Percentiles rank a stretch among this genome's conserved stretches.
These are phyloP conservation scores for Entomobrya multifasciata DNA, from an alignment of 2,888 invertebrate genomes.

Conservation along the genomic window DNA sequence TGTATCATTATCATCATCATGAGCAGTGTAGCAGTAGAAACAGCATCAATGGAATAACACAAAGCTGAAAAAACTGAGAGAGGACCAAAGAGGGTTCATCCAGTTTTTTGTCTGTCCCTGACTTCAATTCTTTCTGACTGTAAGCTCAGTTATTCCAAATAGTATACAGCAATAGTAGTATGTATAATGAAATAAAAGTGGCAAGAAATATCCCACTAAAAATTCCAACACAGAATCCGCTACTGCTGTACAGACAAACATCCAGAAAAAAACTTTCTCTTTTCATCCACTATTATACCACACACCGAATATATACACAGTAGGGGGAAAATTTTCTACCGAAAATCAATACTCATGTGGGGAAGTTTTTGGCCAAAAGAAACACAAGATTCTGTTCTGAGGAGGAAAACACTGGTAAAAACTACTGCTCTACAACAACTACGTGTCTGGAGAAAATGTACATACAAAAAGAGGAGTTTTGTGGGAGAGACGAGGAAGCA, in stretches of 20 bases:
- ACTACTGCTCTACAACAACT: conserved; percentile 30
- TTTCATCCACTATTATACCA: too few species aligned
- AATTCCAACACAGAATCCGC: conserved; percentile 64
- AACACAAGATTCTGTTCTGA: conserved; percentile 67
- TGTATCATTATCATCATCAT: neutral
- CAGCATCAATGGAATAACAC: conserved; percentile 44
- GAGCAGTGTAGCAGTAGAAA: neutral
- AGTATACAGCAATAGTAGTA: neutral
- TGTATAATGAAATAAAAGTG: conserved; percentile 9
- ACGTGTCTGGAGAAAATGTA: conserved; percentile 50
- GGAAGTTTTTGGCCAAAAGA: conserved; percentile 73
- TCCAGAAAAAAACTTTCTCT: conserved; percentile 51
- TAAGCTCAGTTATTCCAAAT: too few species aligned
- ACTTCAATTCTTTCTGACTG: neutral
- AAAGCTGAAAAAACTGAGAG: conserved; percentile 31
- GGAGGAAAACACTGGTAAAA: conserved; percentile 57
- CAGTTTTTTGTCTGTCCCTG: conserved; percentile 11
- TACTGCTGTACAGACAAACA: too few species aligned
- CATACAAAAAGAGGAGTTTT: too few species aligned
- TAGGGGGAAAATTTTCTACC: conserved; percentile 76
- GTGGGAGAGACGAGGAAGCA: conserved; percentile 38
- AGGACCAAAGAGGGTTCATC: conserved; percentile 45
- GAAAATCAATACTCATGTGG: conserved; percentile 79
- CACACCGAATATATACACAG: too few species aligned
- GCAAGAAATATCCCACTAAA: conserved; percentile 40